Base-by-base conservation (phyloP, 2,113 vertebrate genomes). In the Arvicanthis niloticus region DNA sequence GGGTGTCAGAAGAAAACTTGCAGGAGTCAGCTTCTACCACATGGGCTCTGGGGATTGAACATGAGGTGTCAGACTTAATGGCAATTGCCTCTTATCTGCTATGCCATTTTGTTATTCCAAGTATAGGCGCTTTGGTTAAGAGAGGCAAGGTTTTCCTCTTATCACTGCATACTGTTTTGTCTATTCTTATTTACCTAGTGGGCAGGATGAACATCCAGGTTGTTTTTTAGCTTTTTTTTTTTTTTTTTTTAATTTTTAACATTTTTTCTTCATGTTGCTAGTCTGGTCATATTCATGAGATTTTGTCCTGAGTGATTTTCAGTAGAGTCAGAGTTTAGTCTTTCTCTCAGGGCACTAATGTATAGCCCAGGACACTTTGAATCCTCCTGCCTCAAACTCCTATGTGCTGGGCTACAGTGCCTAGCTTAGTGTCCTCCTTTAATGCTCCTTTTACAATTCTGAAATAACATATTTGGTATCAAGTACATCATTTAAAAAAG, bases 261-360 rank as follows among this genome's bases (percentile, higher is more conserved):
- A 7, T 75, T 94, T 53, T 65, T 26, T 21, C 75, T 96, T 88
- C 45, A 67, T 48, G 16, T 40, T 85, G 56, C 88, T 26, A 67
- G 31, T 24, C 65, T 93, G 24, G 68, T 24, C 21, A 34, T 65
- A 67, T 81, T 29, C 26, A 34, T 87, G 58, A 87, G 45, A 67
- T 26, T 95, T 94, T 75, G 21, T 92, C 37, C 75, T 48, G n/a
- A n/a, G n/a, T 95, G 88, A 75, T 77, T 91, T 68, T 96, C 65
- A 78, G 11, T 58, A 4, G 15, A 78, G 22, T 91, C 13, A 80
- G 62, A 82, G 90, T 91, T 91, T 62, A 42, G 9, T 10, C 56
- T 15, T 51, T 29, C 84, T 93, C n/a, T 72, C 22, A 29, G 68
- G 11, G 37, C 17, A 53, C 56, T 73, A 19, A 15, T 29, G 37